Evolutionary conservation across 2,888 invertebrate genomes (phyloP), one percentile per base, ranked within the genome.

Genomic region (Pherbina coryleti): DNA sequence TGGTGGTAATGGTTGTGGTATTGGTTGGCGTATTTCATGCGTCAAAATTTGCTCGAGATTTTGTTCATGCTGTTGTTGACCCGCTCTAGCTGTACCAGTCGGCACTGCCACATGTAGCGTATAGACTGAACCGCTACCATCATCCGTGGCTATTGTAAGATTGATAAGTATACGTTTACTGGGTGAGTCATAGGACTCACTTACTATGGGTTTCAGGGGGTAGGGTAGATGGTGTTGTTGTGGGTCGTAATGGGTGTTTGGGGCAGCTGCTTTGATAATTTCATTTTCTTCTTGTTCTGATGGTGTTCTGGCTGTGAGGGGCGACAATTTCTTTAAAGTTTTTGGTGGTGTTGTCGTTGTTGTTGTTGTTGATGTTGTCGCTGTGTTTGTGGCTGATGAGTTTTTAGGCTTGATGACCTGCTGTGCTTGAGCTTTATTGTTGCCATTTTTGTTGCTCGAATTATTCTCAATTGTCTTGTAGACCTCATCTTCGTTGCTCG

Each of bases 101-200:
- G 96, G 96, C 76, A 96, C 93, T 80, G 94, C 94, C 79, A 96
- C 93, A 84, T 96, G 95, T 83, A 96, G 91, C 53, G 95, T 93
- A 90, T 96, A 96, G 81, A 96, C 91, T 49, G 90, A 90, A 75
- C 90, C 90, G 64, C 89, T 88, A 81, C 91, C 91, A 79, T 92
- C 92, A 84, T 95, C 95, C 62, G 95, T 93, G 79, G 94, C 93
- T 85, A 96, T 95, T 9, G 96, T 95, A 82, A 96, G 91, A 90
- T 96, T 96, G 79, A 96, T 94, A 82, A 95, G 91, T 84, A 96
- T 93, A 84, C 94, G 93, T 89, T 93, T 90, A 83, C 85, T 83
- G 49, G 84, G 82, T n/a, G 81, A 81, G 79, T 86, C 84, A 51
- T 84, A 81, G 7, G 82, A 74, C 37, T 86, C 86, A 62, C 87